Conservation (phyloP, 2,113 vertebrate genomes). For the Fregata magnificens region DNA sequence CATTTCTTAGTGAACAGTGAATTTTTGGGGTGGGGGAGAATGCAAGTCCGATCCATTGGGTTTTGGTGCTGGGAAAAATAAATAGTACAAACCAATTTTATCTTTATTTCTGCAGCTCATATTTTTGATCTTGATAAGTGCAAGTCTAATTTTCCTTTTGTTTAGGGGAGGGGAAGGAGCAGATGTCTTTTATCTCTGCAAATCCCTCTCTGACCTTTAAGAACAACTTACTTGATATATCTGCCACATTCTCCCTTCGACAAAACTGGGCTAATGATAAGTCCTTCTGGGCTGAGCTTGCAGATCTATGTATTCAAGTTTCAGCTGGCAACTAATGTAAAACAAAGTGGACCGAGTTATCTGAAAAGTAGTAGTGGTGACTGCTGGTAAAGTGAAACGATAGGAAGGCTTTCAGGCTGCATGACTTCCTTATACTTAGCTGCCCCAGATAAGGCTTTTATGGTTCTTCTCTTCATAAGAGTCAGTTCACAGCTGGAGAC, state of each 20-base stretch:
- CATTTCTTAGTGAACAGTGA: background rate
- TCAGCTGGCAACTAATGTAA: background rate
- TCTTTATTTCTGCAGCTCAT: background rate
- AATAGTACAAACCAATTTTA: background rate
- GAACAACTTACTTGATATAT: background rate
- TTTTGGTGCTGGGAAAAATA: background rate
- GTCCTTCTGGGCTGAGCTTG: background rate
- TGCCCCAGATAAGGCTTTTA: slow-evolving; percentile 11
- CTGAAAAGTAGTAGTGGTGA: background rate
- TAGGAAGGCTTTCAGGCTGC: background rate
- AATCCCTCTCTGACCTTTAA: background rate
- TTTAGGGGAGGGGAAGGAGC: background rate
- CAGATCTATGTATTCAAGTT: background rate
- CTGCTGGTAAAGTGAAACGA: background rate
- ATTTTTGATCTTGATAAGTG: background rate
- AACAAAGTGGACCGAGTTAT: background rate
- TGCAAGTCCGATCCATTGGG: background rate
- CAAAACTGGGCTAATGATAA: background rate
- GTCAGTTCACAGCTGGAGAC: background rate
- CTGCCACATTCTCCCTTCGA: background rate
- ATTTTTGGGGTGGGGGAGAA: background rate
- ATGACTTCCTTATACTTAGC: background rate
- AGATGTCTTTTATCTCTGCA: background rate
- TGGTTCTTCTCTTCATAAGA: background rate
- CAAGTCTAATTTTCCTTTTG: background rate